Evolutionary conservation across 1,140 invertebrate species (phyloP), one percentile per base, ranked within the genome.

Genomic region (Drosophila obscura): DNA sequence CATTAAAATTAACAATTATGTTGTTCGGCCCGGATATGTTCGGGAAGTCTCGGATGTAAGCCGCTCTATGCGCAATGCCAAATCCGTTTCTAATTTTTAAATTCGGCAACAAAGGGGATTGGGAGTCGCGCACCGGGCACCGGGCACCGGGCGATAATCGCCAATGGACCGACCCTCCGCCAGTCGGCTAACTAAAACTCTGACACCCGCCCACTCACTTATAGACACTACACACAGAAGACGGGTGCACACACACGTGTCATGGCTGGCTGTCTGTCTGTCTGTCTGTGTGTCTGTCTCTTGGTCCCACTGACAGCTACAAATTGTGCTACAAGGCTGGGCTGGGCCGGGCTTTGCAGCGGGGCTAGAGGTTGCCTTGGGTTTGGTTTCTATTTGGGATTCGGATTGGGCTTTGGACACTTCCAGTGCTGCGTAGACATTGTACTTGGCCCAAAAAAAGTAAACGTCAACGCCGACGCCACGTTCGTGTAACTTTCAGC

Each of bases 1-100:
- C 82, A 87, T 87, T 87, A 88, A 87, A 87, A 88, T 85, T 76
- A 87, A 88, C 82, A 88, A 82, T 74, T 77, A 62, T 74, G 63
- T 69, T 80, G 62, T 60, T 52, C 59, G 39, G 45, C 31, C 15
- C 43, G 41, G 9, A 72, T 15, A 11, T 58, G 22, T 28, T 35
- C 16, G 46, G 58, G 35, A 26, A 46, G 58, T 46, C 57, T 60
- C 63, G 77, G 66, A 68, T 75, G 62, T 80, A 46, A 77, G 57
- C 58, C 77, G 55, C 77, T 75, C 66, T 81, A 64, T 71, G 82
- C 77, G 72, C 77, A 81, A 78, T 75, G 65, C 53, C 66, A 67
- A 82, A 82, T 87, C 74, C 78, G 82, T 75, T 88, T 68, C 78
- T 59, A 81, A 81, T 79, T 88, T 82, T 66, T 63, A 56, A 71